Evolutionary conservation across 2,797 vertebrate genomes (phyloP).

Genomic region (Megalops cyprinoides): DNA sequence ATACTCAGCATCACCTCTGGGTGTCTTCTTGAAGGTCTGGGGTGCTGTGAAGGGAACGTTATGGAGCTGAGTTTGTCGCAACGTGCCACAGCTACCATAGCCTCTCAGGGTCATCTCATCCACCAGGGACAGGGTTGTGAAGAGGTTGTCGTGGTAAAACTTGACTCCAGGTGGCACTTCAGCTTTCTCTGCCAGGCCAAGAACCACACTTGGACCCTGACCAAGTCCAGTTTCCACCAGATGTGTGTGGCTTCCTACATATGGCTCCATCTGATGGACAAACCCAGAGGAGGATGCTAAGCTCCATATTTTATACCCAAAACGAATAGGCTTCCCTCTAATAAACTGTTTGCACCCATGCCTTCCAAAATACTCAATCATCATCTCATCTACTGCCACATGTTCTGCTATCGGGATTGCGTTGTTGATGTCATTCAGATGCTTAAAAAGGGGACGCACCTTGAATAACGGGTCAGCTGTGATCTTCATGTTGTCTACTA

Average conservation of each 20-base stretch:
- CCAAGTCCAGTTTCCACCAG: not conserved
- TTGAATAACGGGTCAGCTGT: too few relatives aligned
- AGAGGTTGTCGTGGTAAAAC: not conserved
- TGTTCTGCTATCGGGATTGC: not conserved
- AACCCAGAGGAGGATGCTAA: not conserved
- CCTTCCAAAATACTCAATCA: constrained; percentile 3
- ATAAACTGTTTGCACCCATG: not conserved
- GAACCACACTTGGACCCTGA: constrained; percentile 35
- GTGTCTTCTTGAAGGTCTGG: not conserved
- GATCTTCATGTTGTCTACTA: too few relatives aligned
- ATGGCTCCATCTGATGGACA: not conserved
- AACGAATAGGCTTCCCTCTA: not conserved
- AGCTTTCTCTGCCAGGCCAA: constrained; percentile 26
- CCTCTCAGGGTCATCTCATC: not conserved
- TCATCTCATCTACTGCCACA: constrained; percentile 1
- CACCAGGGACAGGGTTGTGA: not conserved
- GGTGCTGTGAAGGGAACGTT: not conserved
- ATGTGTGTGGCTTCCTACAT: not conserved
- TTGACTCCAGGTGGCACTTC: constrained; percentile 20
- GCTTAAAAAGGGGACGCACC: too few relatives aligned
- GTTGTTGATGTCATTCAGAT: not conserved
- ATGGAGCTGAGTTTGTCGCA: not conserved
- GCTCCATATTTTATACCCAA: not conserved
- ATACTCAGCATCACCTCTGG: constrained; percentile 18
- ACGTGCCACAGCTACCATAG: constrained; percentile 10